Evolutionary conservation across 1,140 invertebrate genomes (phyloP), one percentile per base, ranked within the genome.

Genomic region (Tachypleus tridentatus): DNA sequence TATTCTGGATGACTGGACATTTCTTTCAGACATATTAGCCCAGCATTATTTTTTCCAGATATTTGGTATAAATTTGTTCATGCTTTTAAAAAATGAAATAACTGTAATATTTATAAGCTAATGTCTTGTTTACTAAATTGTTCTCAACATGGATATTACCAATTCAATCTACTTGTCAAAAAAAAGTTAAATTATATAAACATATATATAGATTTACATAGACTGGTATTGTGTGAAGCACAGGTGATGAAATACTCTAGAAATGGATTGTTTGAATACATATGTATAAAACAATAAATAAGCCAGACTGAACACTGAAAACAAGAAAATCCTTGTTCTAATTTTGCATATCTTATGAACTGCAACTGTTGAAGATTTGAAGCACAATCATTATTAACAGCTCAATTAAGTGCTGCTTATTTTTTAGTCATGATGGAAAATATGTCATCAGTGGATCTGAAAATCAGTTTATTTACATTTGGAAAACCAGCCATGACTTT

Each of bases 401-500:
- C 53, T 54, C 7, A 7, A n/a, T 47, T n/a, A 8, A 59, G 2
- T 59, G 10, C 2, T 29, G 29, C 29, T 49, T 65, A n/a, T 65
- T 59, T 70, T 70, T 69, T 69, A 94, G 92, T 72, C 93, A 95
- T 69, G 93, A 97, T 76, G 94, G 93, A 0, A 93, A 93, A 76
- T 98, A 97, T 73, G 94, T 99, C 54, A 86, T 98, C 0, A 94
- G 93, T 74, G 97, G 97, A 0, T 98, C 94, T 4, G 96, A 99
- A 77, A 98, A 99, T 81, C 89, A 95, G 73, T 97, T 91, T 76
- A 91, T 98, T 69, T 98, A 97, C 73, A 88, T 98, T 57, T 98
- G 94, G 95, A 93, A 80, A 70, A 97, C 93, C 0, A 88, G 93
- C 74, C 92, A 97, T 72, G 94, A 98, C 74, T 95, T 94, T 74